phyloP scores from a whole-genome alignment of 2,113 vertebrate genomes.

The Dasyornis broadbenti region DNA sequence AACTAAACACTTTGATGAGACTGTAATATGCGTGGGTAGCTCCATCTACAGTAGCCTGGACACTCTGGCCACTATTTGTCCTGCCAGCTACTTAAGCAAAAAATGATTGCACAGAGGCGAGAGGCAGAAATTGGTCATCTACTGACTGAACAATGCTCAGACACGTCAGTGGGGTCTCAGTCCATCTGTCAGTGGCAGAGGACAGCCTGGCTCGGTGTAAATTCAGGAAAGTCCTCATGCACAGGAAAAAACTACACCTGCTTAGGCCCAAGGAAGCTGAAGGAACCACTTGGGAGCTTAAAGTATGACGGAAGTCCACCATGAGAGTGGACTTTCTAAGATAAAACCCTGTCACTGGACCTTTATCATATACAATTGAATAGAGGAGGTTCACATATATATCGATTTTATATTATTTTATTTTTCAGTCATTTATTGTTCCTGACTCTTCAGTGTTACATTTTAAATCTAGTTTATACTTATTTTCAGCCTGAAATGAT shows the following conservation, averaged over 20 bases:
- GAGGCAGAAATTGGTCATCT: not conserved
- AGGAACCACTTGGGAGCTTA: not conserved
- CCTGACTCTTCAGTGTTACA: not conserved
- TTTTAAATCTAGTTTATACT: not conserved
- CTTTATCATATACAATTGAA: not conserved
- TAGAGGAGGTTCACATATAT: not conserved
- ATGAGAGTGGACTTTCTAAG: not conserved
- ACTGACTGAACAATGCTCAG: not conserved
- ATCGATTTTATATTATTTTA: not conserved
- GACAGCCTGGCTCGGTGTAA: not conserved
- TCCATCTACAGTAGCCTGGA: not conserved
- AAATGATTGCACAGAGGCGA: fast-evolving
- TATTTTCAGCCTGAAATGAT: not conserved
- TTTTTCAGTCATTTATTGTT: not conserved
- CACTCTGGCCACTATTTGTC: not conserved
- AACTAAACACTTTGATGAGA: not conserved
- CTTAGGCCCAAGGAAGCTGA: not conserved
- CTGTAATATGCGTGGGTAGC: fast-evolving
- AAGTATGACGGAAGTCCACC: not conserved
- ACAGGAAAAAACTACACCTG: not conserved
- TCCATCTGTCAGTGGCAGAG: fast-evolving
- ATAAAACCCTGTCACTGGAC: not conserved
- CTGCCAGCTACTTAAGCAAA: not conserved
- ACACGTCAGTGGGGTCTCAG: not conserved
- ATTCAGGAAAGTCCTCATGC: not conserved